These are phyloP conservation scores for Manis javanica DNA, from an alignment of 2,797 vertebrate species.

Conservation along the genomic window DNA sequence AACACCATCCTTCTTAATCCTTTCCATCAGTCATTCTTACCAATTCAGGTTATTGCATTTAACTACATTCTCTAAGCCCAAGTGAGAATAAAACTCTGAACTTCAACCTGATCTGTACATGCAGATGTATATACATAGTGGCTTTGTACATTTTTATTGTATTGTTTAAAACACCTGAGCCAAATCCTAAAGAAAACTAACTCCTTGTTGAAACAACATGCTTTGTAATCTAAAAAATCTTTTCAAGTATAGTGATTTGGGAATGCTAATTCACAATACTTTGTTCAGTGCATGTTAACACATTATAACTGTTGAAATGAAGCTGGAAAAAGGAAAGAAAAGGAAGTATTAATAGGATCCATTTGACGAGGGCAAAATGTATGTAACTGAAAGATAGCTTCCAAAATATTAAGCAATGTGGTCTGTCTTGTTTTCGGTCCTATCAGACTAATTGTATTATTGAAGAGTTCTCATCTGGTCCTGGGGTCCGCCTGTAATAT, in stretches of 20 bases:
- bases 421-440: neutral
- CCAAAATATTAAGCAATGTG: neutral
- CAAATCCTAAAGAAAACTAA: slow-evolving; percentile 17
- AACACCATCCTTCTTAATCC: neutral
- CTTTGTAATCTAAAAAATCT: neutral
- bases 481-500: neutral
- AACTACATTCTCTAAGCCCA: neutral
- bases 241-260: slow-evolving; percentile 8
- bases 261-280: neutral
- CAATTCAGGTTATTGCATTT: neutral
- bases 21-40: neutral
- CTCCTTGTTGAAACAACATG: neutral
- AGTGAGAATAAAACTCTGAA: neutral
- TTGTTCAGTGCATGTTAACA: neutral
- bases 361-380: neutral
- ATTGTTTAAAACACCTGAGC: slow-evolving; percentile 18
- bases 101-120: neutral
- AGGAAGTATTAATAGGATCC: neutral
- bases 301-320: neutral
- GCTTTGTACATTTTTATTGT: slow-evolving; percentile 28
- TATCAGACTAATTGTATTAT: neutral
- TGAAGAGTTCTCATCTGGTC: neutral
- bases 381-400: neutral
- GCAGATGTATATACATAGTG: neutral
- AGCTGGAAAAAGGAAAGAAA: slow-evolving; percentile 13